phyloP scores from a whole-genome alignment of 2,888 invertebrate genomes.

The Cephus rjabovi region DNA sequence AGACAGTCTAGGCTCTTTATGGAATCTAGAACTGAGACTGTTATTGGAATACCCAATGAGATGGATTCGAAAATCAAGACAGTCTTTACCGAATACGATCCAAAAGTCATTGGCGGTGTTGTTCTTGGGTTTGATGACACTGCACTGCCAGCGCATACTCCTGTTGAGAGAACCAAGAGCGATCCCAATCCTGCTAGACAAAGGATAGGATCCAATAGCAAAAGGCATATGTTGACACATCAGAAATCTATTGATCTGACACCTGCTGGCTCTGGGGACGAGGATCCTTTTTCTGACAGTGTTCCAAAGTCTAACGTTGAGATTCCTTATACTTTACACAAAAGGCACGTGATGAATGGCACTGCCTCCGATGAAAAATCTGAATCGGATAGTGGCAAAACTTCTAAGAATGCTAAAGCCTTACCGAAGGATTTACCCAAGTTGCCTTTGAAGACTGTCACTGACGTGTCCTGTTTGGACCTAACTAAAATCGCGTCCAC shows the following conservation, averaged over 20 bases:
- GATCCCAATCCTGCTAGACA: slow-evolving; percentile 86
- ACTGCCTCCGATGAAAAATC: slow-evolving; percentile 71
- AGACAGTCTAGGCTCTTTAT: slow-evolving; percentile 47
- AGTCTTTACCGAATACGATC: slow-evolving; percentile 75
- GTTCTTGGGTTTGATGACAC: slow-evolving; percentile 60
- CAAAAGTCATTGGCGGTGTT: slow-evolving; percentile 69
- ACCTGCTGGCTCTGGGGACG: slow-evolving; percentile 87
- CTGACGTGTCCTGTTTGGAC: slow-evolving; percentile 55
- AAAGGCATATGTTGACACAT: slow-evolving; percentile 85
- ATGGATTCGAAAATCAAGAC: slow-evolving; percentile 62
- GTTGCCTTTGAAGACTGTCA: slow-evolving; percentile 52
- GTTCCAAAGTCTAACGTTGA: slow-evolving; percentile 69
- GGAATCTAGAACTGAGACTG: slow-evolving; percentile 53
- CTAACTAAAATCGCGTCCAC: slow-evolving; percentile 50
- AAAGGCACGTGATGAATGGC: slow-evolving; percentile 87
- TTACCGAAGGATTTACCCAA: slow-evolving; percentile 51
- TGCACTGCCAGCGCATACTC: slow-evolving; percentile 68
- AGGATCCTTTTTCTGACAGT: slow-evolving; percentile 77
- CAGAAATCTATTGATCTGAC: slow-evolving; percentile 88
- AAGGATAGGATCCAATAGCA: slow-evolving; percentile 77
- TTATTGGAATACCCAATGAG: slow-evolving; percentile 47
- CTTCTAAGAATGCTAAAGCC: slow-evolving; percentile 33
- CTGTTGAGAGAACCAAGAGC: slow-evolving; percentile 87
- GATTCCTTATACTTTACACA: slow-evolving; percentile 87
- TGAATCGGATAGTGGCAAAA: slow-evolving; percentile 56